These are phyloP conservation scores for Eupithecia subfuscata DNA, from an alignment of 2,888 invertebrate genomes.

Conservation along the genomic window DNA sequence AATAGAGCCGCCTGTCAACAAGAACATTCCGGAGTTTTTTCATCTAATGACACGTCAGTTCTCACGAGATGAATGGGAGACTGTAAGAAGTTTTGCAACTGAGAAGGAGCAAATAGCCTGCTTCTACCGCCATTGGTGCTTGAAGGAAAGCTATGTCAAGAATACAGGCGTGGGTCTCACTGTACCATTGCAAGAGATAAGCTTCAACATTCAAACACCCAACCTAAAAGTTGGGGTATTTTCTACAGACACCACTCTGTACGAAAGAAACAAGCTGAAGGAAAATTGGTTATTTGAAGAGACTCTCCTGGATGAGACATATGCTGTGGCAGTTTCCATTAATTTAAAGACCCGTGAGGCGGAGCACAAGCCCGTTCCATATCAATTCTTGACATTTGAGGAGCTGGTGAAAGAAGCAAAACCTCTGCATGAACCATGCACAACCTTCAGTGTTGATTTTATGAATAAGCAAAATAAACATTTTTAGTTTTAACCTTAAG, in stretches of 20 bases:
- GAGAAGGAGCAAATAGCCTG: constrained; percentile 88
- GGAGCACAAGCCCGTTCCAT: constrained; percentile 60
- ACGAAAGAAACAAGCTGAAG: constrained; percentile 82
- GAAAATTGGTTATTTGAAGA: constrained; percentile 93
- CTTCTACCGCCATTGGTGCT: constrained; percentile 96
- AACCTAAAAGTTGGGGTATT: constrained; percentile 70
- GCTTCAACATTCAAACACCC: constrained; percentile 87
- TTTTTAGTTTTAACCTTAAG: constrained; percentile 40
- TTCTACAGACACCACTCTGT: constrained; percentile 87
- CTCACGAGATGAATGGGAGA: constrained; percentile 91
- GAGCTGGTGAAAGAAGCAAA: constrained; percentile 84
- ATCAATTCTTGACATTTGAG: constrained; percentile 83
- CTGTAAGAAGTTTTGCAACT: constrained; percentile 83
- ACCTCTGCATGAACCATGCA: constrained; percentile 75
- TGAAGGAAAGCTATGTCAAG: constrained; percentile 98
- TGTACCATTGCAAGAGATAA: constrained; percentile 89
- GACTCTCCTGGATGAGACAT: constrained; percentile 88
- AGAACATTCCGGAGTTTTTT: constrained; percentile 91
- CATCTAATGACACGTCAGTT: constrained; percentile 94
- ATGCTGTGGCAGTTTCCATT: constrained; percentile 91
- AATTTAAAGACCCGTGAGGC: constrained; percentile 50
- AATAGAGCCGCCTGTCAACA: constrained; percentile 89
- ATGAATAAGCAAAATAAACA: constrained; percentile 81
- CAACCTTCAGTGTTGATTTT: constrained; percentile 82
- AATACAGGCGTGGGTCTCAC: constrained; percentile 94